These are phyloP conservation scores for Sebastes alutus DNA, from an alignment of 2,797 vertebrate genomes.

Conservation along the genomic window DNA sequence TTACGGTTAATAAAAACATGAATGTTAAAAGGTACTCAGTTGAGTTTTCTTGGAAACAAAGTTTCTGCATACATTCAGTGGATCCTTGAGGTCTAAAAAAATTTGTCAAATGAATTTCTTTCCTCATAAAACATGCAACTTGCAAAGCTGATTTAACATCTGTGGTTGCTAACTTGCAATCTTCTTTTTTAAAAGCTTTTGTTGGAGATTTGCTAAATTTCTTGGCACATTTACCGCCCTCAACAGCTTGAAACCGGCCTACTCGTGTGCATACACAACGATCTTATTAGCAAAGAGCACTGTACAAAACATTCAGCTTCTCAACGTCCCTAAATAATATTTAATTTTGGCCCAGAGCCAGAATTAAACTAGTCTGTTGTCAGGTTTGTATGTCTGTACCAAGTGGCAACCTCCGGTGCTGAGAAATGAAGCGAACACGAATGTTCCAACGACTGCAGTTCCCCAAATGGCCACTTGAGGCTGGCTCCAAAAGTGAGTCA, in stretches of 20 bases:
- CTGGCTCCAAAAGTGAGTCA: no score
- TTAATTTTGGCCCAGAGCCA: not conserved
- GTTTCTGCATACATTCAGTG: not conserved
- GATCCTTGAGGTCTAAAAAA: not conserved
- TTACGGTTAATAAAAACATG: not conserved
- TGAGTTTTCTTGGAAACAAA: not conserved
- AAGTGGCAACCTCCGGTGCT: no score
- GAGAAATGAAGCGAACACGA: no score
- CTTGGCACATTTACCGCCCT: no score
- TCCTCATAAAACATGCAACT: not conserved
- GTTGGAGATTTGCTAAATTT: no score
- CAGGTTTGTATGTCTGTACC: not conserved
- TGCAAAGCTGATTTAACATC: not conserved
- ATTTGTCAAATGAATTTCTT: not conserved
- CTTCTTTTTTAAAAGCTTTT: not conserved
- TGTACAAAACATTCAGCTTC: not conserved
- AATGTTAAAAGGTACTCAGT: not conserved
- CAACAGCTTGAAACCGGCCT: no score
- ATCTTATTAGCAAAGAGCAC: not conserved
- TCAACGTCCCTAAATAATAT: no score
- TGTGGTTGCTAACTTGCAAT: not conserved
- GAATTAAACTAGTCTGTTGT: not conserved
- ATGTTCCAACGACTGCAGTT: no score
- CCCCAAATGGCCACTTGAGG: no score
- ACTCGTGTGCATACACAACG: no score